Conservation (phyloP, 2,797 vertebrate species). For the Rhinella marina region DNA sequence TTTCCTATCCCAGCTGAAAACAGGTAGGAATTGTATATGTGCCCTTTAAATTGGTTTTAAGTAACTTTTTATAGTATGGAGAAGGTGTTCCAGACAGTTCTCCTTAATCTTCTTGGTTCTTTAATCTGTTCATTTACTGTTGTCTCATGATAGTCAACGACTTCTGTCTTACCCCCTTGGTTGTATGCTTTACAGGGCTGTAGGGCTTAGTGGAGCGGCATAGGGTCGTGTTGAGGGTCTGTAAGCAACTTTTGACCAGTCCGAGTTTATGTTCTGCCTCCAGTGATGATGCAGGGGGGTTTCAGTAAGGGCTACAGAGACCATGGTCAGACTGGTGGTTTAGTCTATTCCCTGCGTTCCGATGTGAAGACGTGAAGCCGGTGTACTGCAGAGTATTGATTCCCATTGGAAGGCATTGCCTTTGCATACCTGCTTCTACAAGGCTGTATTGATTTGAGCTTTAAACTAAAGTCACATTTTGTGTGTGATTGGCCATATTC, state of each 20-base stretch:
- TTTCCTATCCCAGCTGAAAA: constrained; percentile 38
- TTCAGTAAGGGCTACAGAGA: background rate
- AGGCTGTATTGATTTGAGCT: background rate
- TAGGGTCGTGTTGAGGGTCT: background rate
- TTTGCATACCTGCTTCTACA: background rate
- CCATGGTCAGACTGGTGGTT: background rate
- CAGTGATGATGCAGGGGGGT: background rate
- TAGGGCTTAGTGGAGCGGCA: background rate
- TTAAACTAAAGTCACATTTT: background rate
- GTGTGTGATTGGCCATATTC: background rate
- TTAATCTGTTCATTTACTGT: background rate
- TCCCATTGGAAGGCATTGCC: background rate
- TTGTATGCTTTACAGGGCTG: background rate
- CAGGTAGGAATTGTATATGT: constrained; percentile 14
- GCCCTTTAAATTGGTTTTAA: background rate
- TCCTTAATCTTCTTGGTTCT: background rate
- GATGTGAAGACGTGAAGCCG: background rate
- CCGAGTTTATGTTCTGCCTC: background rate
- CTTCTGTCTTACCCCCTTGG: background rate
- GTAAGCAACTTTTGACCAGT: background rate
- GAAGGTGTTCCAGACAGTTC: background rate
- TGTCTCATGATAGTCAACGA: background rate
- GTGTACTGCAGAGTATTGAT: background rate
- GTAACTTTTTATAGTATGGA: too few relatives aligned
- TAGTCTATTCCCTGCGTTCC: background rate